These are phyloP conservation scores for Branchellion lobata DNA, from an alignment of 2,888 invertebrate genomes.

Conservation along the genomic window DNA sequence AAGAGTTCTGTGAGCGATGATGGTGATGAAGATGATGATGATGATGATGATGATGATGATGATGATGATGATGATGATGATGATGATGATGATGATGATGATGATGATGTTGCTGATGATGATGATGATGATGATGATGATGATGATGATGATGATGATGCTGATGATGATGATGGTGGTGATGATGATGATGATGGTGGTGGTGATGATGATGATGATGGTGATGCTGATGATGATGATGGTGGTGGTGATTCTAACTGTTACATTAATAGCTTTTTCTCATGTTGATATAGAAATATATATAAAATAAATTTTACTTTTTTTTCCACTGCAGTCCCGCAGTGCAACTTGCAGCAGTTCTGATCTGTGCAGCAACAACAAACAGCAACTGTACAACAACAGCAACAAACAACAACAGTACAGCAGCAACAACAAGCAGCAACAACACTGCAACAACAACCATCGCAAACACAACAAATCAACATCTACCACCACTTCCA, in stretches of 20 bases:
- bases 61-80: background rate
- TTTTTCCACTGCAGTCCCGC: slow-evolving; percentile 8
- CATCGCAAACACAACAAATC: background rate
- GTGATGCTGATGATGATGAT: too few relatives aligned
- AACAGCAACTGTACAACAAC: background rate
- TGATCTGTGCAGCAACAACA: too few relatives aligned
- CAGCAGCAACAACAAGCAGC: background rate
- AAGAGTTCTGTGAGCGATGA: slow-evolving; percentile 52
- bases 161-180: background rate
- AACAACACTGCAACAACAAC: background rate
- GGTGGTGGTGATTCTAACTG: too few relatives aligned
- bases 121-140: slow-evolving; percentile 6
- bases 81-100: slow-evolving; percentile 20
- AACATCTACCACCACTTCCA: background rate
- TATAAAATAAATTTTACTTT: background rate
- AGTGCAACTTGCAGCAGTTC: slow-evolving; percentile 37
- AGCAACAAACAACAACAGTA: background rate
- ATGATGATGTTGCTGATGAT: slow-evolving; percentile 21
- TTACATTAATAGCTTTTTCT: background rate
- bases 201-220: background rate
- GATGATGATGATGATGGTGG: background rate
- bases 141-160: slow-evolving; percentile 26
- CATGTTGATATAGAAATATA: background rate
- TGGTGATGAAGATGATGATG: background rate
- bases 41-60: slow-evolving; percentile 17